Percentiles rank a stretch among this genome's conserved stretches.
These are phyloP conservation scores for Athalia rosae DNA, from an alignment of 2,888 invertebrate genomes.

Conservation along the genomic window DNA sequence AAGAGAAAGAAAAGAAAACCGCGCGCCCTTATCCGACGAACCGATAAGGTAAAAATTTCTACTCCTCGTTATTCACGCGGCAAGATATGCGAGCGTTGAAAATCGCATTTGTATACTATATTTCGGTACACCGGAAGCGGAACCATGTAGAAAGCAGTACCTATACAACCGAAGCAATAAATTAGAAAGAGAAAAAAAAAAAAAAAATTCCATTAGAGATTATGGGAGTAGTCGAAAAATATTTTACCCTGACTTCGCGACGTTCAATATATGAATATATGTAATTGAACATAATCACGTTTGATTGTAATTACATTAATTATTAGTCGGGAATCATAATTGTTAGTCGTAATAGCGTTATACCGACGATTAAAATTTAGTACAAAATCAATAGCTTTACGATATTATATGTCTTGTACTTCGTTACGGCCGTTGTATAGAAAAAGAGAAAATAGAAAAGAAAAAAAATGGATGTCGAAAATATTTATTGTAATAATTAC, in stretches of 20 bases:
- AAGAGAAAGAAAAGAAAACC: slow-evolving; percentile 28
- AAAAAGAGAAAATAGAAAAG: slow-evolving; percentile 10
- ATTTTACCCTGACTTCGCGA: too few relatives aligned
- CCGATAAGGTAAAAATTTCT: not conserved
- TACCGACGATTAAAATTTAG: slow-evolving; percentile 53
- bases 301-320: not conserved
- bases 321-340: not conserved
- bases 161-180: too few relatives aligned
- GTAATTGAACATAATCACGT: not conserved
- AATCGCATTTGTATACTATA: not conserved
- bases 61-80: not conserved
- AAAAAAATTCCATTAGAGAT: too few relatives aligned
- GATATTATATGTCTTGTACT: too few relatives aligned
- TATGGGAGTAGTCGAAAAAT: too few relatives aligned
- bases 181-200: too few relatives aligned
- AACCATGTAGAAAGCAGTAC: too few relatives aligned
- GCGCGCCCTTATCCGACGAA: slow-evolving; percentile 38
- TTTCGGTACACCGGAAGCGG: not conserved
- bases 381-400: slow-evolving; percentile 60
- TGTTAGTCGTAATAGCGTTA: slow-evolving; percentile 3
- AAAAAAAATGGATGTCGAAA: slow-evolving; percentile 7
- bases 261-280: too few relatives aligned
- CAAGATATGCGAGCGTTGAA: not conserved
- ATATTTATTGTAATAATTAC: too few relatives aligned
- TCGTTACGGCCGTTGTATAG: slow-evolving; percentile 27